Evolutionary conservation across 1,140 invertebrate species (phyloP).

Genomic region (Armadillidium nasatum): DNA sequence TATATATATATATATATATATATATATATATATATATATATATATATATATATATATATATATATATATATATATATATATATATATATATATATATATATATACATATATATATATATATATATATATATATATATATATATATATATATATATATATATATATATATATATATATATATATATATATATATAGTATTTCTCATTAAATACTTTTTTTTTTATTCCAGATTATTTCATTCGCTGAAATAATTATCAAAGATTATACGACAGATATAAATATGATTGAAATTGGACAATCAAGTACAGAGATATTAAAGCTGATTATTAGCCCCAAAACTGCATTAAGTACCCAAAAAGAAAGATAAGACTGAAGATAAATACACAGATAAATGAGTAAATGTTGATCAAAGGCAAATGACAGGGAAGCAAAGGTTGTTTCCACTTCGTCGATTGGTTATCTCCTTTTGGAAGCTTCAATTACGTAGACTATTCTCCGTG

Average conservation of each 20-base stretch:
- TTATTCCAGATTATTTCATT: neutral
- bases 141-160: too few relatives aligned
- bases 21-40: slow-evolving; percentile 9
- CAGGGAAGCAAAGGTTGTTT: neutral
- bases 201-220: neutral
- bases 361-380: neutral
- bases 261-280: neutral
- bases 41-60: neutral
- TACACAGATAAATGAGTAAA: slow-evolving; percentile 2
- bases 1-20: slow-evolving; percentile 9
- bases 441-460: neutral
- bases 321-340: neutral
- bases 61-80: too few relatives aligned
- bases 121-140: too few relatives aligned
- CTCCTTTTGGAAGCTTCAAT: neutral
- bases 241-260: slow-evolving; percentile 6
- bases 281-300: neutral
- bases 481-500: neutral
- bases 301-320: neutral
- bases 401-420: neutral
- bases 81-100: too few relatives aligned
- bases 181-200: too few relatives aligned
- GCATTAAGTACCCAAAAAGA: neutral
- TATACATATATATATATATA: too few relatives aligned
- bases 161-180: too few relatives aligned